Evolutionary conservation across 2,797 vertebrate genomes (phyloP).

Genomic region (Paguma larvata): DNA sequence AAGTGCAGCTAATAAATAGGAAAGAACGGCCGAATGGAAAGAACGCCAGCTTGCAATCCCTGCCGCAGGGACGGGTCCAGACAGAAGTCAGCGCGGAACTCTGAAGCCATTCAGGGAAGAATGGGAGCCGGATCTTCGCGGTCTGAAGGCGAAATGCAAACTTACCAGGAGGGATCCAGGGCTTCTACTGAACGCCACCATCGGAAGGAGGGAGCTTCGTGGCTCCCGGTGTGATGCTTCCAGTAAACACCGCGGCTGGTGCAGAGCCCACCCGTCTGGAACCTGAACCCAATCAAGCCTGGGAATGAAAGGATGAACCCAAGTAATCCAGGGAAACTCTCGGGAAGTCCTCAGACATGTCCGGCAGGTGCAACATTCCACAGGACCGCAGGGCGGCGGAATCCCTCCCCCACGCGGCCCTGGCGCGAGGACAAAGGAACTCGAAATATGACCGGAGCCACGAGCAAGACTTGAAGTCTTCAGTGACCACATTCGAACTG

Average conservation of each 20-base stretch:
- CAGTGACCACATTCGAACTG: background rate
- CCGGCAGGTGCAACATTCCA: rapidly evolving
- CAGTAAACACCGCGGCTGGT: background rate
- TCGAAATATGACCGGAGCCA: background rate
- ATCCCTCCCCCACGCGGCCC: rapidly evolving
- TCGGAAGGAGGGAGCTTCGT: rapidly evolving
- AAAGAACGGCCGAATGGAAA: background rate
- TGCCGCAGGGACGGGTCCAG: rapidly evolving
- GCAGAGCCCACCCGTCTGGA: too few relatives aligned
- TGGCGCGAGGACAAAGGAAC: background rate
- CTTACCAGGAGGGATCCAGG: background rate
- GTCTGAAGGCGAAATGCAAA: too few relatives aligned
- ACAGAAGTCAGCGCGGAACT: background rate
- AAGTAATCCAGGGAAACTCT: background rate
- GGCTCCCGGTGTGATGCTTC: rapidly evolving
- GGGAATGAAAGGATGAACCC: background rate
- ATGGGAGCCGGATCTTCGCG: rapidly evolving
- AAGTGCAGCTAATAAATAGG: rapidly evolving
- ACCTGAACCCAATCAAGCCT: background rate
- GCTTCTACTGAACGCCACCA: rapidly evolving
- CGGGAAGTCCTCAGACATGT: background rate
- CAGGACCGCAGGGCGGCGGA: rapidly evolving
- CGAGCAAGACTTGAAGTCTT: background rate
- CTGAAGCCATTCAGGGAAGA: rapidly evolving
- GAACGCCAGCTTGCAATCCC: background rate